Conservation (phyloP, 1,140 invertebrate genomes). For the Calephelis nemesis region DNA sequence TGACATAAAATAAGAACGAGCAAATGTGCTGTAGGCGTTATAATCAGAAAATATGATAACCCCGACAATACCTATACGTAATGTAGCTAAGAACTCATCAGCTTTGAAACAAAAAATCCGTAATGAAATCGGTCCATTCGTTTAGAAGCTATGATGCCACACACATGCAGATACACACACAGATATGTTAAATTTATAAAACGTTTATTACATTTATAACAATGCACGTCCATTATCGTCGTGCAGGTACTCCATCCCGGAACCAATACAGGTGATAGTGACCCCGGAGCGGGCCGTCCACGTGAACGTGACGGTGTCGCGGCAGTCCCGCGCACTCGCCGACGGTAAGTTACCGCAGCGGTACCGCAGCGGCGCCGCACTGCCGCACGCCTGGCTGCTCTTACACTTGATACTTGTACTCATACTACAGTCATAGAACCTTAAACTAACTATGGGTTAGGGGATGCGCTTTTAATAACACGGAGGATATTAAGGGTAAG, state of each 20-base stretch:
- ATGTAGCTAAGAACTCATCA: too few species aligned
- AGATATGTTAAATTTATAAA: too few species aligned
- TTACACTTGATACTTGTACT: slow-evolving; percentile 44
- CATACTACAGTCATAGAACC: slow-evolving; percentile 36
- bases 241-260: slow-evolving; percentile 39
- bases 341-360: slow-evolving; percentile 55
- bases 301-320: slow-evolving; percentile 46
- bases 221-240: not conserved
- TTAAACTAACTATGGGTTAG: not conserved
- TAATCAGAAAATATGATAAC: too few species aligned
- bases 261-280: slow-evolving; percentile 32
- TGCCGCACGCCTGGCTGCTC: slow-evolving; percentile 45
- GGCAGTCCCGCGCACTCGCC: slow-evolving; percentile 36
- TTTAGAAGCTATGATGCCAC: too few species aligned
- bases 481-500: too few species aligned
- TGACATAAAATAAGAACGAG: too few species aligned
- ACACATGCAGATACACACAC: too few species aligned
- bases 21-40: too few species aligned
- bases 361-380: slow-evolving; percentile 45
- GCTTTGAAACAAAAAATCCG: too few species aligned
- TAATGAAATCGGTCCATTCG: too few species aligned
- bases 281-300: slow-evolving; percentile 25
- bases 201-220: not conserved
- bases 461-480: too few species aligned
- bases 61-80: too few species aligned